Evolutionary conservation across 2,113 vertebrate species (phyloP).

Genomic region (Cyprinus carpio): DNA sequence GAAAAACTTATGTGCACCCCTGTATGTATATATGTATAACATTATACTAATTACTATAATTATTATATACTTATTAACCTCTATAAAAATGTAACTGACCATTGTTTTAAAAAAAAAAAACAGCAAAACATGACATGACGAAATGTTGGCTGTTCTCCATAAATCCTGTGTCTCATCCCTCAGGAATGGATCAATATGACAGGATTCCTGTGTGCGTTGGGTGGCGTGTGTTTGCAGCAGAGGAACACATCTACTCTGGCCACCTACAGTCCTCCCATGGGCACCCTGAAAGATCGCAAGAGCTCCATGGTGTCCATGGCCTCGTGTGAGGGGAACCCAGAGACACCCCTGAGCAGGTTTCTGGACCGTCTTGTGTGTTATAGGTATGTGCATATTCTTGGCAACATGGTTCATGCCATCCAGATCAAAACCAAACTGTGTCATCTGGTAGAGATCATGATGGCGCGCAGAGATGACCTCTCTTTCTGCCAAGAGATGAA

Average conservation of each 20-base stretch:
- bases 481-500: slow-evolving; percentile 99
- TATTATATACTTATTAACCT: background rate
- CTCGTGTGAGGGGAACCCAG: slow-evolving; percentile 84
- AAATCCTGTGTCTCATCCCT: slow-evolving; percentile 56
- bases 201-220: slow-evolving; percentile 92
- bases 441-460: slow-evolving; percentile 96
- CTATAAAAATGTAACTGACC: no score
- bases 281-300: slow-evolving; percentile 88
- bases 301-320: slow-evolving; percentile 94
- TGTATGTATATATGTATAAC: background rate
- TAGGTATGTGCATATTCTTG: slow-evolving; percentile 94
- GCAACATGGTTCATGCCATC: slow-evolving; percentile 93
- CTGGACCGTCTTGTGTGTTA: slow-evolving; percentile 80
- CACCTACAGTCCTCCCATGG: slow-evolving; percentile 97
- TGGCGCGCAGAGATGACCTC: slow-evolving; percentile 94
- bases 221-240: slow-evolving; percentile 92
- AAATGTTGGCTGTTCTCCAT: background rate
- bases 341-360: slow-evolving; percentile 91
- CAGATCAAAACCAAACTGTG: slow-evolving; percentile 97
- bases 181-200: slow-evolving; percentile 99
- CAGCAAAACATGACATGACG: background rate
- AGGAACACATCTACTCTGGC: slow-evolving; percentile 82
- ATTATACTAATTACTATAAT: background rate
- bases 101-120: background rate
- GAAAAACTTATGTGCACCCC: no score